phyloP scores from a whole-genome alignment of 2,888 invertebrate species.

The Meta bourneti region DNA sequence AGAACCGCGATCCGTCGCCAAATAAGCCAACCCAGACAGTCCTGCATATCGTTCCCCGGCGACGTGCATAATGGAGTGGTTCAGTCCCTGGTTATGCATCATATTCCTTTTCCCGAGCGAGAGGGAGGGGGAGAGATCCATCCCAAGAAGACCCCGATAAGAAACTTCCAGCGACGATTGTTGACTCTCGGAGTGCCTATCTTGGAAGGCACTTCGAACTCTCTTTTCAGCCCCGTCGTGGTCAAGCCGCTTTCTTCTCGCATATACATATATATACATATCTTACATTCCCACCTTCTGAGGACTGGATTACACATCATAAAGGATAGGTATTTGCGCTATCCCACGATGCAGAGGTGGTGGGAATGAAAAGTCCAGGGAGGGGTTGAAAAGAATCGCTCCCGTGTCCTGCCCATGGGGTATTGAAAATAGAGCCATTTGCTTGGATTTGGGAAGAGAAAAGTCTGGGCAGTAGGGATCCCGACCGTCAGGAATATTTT shows the following conservation, averaged over 20 bases:
- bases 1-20: conserved; percentile 33
- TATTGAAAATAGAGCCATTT: conserved; percentile 53
- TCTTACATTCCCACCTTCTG: neutral
- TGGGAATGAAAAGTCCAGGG: neutral
- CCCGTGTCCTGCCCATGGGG: conserved; percentile 25
- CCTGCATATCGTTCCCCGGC: conserved; percentile 61
- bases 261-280: conserved; percentile 1
- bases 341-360: conserved; percentile 16
- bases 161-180: conserved; percentile 65
- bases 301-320: conserved; percentile 60
- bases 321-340: conserved; percentile 54
- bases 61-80: conserved; percentile 70
- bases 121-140: conserved; percentile 14
- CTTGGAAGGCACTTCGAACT: conserved; percentile 22
- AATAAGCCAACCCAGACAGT: conserved; percentile 33
- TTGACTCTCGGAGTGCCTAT: conserved; percentile 64
- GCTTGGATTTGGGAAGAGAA: conserved; percentile 32
- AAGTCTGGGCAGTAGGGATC: no score
- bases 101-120: conserved; percentile 49
- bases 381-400: neutral
- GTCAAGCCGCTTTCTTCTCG: conserved; percentile 51
- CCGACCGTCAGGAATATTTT: neutral
- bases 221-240: conserved; percentile 28
- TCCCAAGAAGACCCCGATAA: conserved; percentile 63
- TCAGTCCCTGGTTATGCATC: conserved; percentile 68